Percentiles rank a stretch among this genome's conserved stretches.
phyloP scores from a whole-genome alignment of 2,797 vertebrate genomes.

The Gephyroberyx darwinii region DNA sequence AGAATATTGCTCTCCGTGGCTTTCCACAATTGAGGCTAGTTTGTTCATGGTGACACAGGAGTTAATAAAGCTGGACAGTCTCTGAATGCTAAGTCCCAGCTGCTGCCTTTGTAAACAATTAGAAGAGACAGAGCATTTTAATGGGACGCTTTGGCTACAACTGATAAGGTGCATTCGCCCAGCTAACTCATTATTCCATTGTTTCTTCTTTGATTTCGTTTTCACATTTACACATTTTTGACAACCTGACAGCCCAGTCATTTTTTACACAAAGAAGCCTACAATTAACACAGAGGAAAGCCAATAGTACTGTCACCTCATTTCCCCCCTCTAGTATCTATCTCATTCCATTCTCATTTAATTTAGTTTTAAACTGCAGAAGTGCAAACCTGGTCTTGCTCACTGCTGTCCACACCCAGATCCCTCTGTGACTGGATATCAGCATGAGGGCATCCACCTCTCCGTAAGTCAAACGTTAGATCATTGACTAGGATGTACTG shows the following conservation, averaged over 20 bases:
- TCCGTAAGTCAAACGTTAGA: background rate
- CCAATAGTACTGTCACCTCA: conserved; percentile 1
- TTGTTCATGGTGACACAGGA: conserved; percentile 62
- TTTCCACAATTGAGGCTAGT: conserved; percentile 36
- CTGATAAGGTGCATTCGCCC: conserved; percentile 59
- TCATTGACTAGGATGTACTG: conserved; percentile 29
- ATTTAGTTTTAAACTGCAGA: conserved; percentile 1
- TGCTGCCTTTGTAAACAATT: conserved; percentile 67
- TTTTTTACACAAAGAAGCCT: conserved; percentile 35
- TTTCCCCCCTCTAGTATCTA: conserved; percentile 3
- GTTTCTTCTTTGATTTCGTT: conserved; percentile 63
- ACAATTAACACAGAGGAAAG: conserved; percentile 26
- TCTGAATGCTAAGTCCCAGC: conserved; percentile 66
- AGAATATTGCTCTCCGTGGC: conserved; percentile 13
- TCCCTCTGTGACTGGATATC: background rate
- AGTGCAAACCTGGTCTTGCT: background rate
- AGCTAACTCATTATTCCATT: conserved; percentile 57
- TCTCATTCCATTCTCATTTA: background rate
- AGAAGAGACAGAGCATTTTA: conserved; percentile 63
- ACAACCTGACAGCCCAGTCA: conserved; percentile 50
- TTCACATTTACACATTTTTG: conserved; percentile 39
- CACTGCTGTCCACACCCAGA: background rate
- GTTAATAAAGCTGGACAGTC: conserved; percentile 69
- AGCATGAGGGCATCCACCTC: background rate
- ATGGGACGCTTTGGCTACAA: conserved; percentile 58